Evolutionary conservation across 2,113 vertebrate species (phyloP).

Genomic region (Microcebus ravelobensis): DNA sequence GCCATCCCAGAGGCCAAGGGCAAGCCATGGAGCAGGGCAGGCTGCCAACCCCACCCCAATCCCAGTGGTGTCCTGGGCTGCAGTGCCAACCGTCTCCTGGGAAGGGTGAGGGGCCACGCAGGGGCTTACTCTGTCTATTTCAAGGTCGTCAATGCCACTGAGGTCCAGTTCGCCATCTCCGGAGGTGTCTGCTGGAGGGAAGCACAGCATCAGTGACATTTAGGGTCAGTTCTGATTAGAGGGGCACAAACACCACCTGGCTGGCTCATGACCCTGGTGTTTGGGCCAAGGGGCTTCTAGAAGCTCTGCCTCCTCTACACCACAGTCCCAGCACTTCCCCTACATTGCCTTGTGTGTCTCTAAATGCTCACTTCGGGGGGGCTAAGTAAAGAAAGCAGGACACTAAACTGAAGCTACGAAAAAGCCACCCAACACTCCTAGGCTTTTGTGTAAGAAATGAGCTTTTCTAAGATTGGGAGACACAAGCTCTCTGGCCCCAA

Average conservation of each 20-base stretch:
- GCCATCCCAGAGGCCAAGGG: not conserved
- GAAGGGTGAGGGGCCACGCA: not conserved
- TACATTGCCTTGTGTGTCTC: not conserved
- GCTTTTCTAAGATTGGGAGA: not conserved
- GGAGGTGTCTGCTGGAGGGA: conserved; percentile 84
- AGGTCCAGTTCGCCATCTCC: conserved; percentile 95
- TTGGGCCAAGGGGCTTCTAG: not conserved
- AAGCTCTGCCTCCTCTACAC: not conserved
- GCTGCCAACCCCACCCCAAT: not conserved
- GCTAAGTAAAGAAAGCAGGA: not conserved
- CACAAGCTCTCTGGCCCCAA: too few relatives aligned
- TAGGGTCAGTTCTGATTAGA: fast-evolving
- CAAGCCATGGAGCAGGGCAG: not conserved
- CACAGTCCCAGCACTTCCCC: not conserved
- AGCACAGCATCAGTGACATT: not conserved
- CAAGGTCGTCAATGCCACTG: conserved; percentile 95
- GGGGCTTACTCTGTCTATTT: conserved; percentile 94
- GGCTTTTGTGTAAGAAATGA: not conserved
- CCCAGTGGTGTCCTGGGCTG: not conserved
- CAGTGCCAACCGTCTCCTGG: fast-evolving
- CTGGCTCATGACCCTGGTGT: too few relatives aligned
- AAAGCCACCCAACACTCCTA: not conserved
- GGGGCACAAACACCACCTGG: fast-evolving
- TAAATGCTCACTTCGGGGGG: fast-evolving
- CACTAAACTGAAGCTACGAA: fast-evolving